Base-by-base conservation (phyloP, 2,888 invertebrate species). In the Drosophila peninsularis region DNA sequence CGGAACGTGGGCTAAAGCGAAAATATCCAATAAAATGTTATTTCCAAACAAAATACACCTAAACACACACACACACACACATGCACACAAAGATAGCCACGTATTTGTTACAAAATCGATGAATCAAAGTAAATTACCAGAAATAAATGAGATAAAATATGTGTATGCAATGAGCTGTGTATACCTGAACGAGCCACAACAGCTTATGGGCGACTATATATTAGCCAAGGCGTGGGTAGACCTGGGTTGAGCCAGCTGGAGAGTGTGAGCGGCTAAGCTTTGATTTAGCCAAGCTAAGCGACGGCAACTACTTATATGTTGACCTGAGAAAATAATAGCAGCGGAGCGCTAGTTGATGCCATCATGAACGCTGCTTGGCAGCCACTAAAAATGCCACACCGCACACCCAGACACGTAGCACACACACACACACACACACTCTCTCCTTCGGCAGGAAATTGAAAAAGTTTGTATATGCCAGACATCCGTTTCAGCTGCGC, bases 51-150 rank as follows among this genome's bases (percentile, higher is more conserved):
- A 30, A 47, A 47, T 30, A 47, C 17, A 47, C 11, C 45, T 24
- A 41, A 2, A 3, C 6, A n/a, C 47, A 61, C 9, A 24, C 19
- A 7, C 13, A 5, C 13, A 14, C 21, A 27, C 10, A 10, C 5
- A 37, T 27, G 17, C 36, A 47, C n/a, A 11, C 17, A 36, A 0
- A 10, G 45, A 47, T 47, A 17, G 30, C n/a, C 67, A 68, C 54
- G 77, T 79, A 82, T 80, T 77, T 81, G 75, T 74, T 85, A 87
- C 82, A 84, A 84, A 87, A 85, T 89, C 89, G 84, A 85, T 85
- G 89, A 89, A 89, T 85, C 85, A 85, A 87, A 85, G 89, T 84
- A 85, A 85, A 85, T 85, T 85, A 89, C 89, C 82, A 85, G 84
- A 85, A 85, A 84, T 85, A 81, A 89, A 85, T 85, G 88, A 84